Evolutionary conservation across 1,140 invertebrate species (phyloP).

Genomic region (Aphidius ervi): DNA sequence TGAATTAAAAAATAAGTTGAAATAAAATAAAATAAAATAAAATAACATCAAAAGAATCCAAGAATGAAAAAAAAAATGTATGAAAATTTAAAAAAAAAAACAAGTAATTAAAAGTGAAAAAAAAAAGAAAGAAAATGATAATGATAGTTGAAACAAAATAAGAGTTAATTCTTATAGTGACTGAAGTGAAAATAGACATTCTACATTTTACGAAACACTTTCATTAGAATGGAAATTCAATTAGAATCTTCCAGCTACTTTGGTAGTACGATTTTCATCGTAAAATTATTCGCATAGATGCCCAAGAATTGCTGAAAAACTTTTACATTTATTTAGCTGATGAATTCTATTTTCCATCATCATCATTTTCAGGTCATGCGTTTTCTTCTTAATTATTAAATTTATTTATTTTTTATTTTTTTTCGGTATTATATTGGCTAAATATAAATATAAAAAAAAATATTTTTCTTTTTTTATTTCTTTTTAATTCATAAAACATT

Average conservation of each 20-base stretch:
- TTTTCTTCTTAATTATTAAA: neutral
- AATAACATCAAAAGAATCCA: neutral
- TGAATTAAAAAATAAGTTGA: too few species aligned
- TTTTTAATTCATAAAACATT: neutral
- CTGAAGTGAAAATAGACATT: conserved; percentile 1
- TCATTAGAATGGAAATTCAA: conserved; percentile 20
- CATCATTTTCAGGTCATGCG: neutral
- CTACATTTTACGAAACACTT: conserved; percentile 4
- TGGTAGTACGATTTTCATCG: neutral
- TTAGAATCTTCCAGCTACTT: conserved; percentile 11
- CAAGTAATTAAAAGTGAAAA: neutral
- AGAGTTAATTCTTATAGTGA: neutral
- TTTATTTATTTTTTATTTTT: neutral
- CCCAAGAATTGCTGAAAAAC: neutral
- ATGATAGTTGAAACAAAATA: neutral
- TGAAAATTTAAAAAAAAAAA: too few species aligned
- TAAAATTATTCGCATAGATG: conserved; percentile 8
- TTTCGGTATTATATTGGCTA: neutral
- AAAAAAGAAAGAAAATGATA: conserved; percentile 4
- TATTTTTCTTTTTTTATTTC: neutral
- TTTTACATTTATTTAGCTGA: neutral
- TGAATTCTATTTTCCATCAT: neutral
- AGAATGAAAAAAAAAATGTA: neutral
- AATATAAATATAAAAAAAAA: too few species aligned
- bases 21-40: too few species aligned